Evolutionary conservation across 2,113 vertebrate genomes (phyloP).

Genomic region (Oenanthe melanoleuca): DNA sequence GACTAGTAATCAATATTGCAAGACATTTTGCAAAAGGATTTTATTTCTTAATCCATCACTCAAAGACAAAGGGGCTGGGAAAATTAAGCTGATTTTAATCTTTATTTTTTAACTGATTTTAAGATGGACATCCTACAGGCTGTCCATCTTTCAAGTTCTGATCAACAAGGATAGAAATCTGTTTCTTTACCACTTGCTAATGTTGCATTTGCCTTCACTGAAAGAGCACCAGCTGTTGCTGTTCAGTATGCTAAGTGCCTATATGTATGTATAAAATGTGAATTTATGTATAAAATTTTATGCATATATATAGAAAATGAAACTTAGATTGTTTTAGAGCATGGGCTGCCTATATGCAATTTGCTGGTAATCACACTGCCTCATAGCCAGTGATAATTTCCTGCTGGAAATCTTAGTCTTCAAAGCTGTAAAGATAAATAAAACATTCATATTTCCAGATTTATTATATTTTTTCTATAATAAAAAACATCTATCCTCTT

Average conservation of each 20-base stretch:
- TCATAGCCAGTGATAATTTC: neutral
- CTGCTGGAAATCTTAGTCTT: neutral
- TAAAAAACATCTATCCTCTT: neutral
- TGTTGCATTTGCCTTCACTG: neutral
- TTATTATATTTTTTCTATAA: no score
- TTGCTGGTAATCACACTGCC: neutral
- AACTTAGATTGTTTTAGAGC: neutral
- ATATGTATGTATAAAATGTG: no score
- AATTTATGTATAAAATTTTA: no score
- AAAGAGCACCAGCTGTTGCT: neutral
- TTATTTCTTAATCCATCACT: neutral
- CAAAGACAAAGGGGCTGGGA: neutral
- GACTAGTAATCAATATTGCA: neutral
- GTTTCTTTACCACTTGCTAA: neutral
- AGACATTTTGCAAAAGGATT: neutral
- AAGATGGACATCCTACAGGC: neutral
- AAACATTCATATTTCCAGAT: neutral
- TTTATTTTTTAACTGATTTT: no score
- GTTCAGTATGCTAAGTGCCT: rapidly evolving
- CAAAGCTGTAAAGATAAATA: neutral
- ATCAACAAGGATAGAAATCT: neutral
- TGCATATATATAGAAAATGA: neutral
- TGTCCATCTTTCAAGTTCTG: neutral
- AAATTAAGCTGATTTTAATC: neutral
- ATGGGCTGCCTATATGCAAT: neutral